Base-by-base conservation (phyloP, 1,140 invertebrate species). In the Zaprionus kolodkinae region DNA sequence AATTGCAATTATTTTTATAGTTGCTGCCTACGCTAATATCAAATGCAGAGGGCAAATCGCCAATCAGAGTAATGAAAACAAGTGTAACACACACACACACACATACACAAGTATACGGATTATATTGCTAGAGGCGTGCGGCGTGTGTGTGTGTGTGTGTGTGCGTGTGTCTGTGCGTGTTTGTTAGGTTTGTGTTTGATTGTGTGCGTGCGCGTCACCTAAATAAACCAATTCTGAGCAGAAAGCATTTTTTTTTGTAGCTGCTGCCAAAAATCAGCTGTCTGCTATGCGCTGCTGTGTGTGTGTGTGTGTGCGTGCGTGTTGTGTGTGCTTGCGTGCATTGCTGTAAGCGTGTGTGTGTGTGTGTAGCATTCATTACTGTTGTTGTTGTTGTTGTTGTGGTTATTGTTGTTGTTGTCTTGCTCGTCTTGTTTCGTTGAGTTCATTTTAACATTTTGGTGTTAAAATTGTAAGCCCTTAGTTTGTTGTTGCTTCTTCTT, bases 21-120 rank as follows among this genome's bases (percentile, higher is more conserved):
- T 40, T 63, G 27, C 38, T 13, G 38, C 50, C 52, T n/a, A 17
- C 38, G 35, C 30, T n/a, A 27, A 72, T 67, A 27, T 54, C 52
- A 57, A 60, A 67, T 67, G 71, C 63, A 67, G 54, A 60, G 54
- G 40, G 59, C 57, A 45, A 72, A 75, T 52, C 52, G 55, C 67
- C 67, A 75, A 75, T 65, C 40, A 61, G 56, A 76, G 74, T 59
- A 76, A 67, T 68, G 57, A 76, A 76, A 76, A 72, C 69, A 76
- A 76, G 69, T 76, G 73, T 66, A 76, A 66, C 68, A 76, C 56
- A 40, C 40, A 71, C 50, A 55, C 48, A 50, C 9, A 21, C 7
- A 48, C 3, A 12, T 17, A 21, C 45, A 21, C 45, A n/a, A n/a
- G n/a, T 12, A 50, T n/a, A 50, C 45, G 15, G 17, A 17, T 21